These are phyloP conservation scores for Toxonevra muliebris DNA, from an alignment of 2,888 invertebrate species.

Conservation along the genomic window DNA sequence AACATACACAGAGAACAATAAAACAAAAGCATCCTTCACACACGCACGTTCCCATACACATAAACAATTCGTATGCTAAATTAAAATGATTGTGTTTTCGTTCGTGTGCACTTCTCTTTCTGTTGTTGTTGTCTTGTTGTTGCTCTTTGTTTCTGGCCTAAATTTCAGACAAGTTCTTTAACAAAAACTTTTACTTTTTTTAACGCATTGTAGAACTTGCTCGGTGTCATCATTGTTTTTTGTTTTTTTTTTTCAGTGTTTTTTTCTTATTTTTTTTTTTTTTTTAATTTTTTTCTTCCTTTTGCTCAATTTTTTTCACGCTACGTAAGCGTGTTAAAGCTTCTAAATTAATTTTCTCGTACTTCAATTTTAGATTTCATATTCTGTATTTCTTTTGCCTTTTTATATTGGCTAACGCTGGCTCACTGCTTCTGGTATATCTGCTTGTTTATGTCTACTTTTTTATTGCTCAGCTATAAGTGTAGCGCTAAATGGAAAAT, in stretches of 20 bases:
- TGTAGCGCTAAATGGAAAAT: too few species aligned
- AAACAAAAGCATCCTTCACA: conserved; percentile 13
- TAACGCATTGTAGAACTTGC: conserved; percentile 10
- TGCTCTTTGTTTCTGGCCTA: background rate
- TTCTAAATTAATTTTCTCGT: conserved; percentile 35
- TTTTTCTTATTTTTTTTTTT: conserved; percentile 1
- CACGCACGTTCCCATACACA: conserved; percentile 1
- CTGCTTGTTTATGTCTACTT: too few species aligned
- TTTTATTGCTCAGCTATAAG: too few species aligned
- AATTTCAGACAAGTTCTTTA: background rate
- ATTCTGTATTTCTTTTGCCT: too few species aligned
- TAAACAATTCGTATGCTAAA: conserved; percentile 25
- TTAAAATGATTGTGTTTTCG: conserved; percentile 27
- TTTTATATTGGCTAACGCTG: too few species aligned
- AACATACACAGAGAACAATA: background rate
- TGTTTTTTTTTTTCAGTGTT: conserved; percentile 5
- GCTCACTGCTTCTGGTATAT: too few species aligned
- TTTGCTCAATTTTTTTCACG: conserved; percentile 27
- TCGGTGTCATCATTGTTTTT: background rate
- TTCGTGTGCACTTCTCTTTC: background rate
- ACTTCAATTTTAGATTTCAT: conserved; percentile 18
- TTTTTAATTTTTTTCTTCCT: background rate
- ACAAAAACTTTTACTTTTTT: background rate
- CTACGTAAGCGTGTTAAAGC: conserved; percentile 28
- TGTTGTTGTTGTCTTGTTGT: background rate